phyloP scores from a whole-genome alignment of 1,140 invertebrate genomes.

The Zaprionus inermis region DNA sequence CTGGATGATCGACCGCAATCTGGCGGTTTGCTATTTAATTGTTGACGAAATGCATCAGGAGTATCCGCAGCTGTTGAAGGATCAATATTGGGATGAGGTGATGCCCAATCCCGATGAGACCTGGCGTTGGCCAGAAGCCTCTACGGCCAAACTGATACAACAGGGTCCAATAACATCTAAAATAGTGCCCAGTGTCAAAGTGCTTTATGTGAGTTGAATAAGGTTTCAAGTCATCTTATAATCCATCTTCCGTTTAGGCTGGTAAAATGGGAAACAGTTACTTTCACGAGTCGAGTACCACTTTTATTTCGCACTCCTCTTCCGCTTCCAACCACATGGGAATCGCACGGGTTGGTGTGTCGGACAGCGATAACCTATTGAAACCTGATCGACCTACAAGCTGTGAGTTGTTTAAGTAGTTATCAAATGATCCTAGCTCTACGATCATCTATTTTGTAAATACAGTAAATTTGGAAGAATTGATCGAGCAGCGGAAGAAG shows the following conservation, averaged over 20 bases:
- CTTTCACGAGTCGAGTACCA: not conserved
- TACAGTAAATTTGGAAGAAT: conserved; percentile 58
- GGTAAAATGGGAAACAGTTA: not conserved
- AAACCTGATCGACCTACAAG: conserved; percentile 1
- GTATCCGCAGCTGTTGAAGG: conserved; percentile 92
- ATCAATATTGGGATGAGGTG: conserved; percentile 96
- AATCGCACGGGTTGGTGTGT: not conserved
- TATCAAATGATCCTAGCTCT: not conserved
- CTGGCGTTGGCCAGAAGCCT: conserved; percentile 93
- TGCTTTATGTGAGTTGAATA: not conserved
- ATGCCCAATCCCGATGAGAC: conserved; percentile 88
- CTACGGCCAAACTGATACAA: conserved; percentile 89
- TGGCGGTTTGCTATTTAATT: conserved; percentile 94
- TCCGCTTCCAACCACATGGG: conserved; percentile 1
- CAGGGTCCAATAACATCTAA: conserved; percentile 3
- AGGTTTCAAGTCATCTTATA: not conserved
- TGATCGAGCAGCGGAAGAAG: conserved; percentile 58
- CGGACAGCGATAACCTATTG: not conserved
- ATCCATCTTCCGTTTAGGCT: not conserved
- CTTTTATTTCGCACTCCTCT: not conserved
- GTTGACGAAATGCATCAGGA: conserved; percentile 97
- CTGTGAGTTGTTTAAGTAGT: conserved; percentile 31
- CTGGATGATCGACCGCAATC: conserved; percentile 94
- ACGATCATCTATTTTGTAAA: too few relatives aligned
- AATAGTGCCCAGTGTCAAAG: conserved; percentile 6